A percentile compares a stretch with the other conserved stretches of the same genome.
Evolutionary conservation across 1,140 invertebrate genomes (phyloP).

Genomic region (Drosophila yakuba): DNA sequence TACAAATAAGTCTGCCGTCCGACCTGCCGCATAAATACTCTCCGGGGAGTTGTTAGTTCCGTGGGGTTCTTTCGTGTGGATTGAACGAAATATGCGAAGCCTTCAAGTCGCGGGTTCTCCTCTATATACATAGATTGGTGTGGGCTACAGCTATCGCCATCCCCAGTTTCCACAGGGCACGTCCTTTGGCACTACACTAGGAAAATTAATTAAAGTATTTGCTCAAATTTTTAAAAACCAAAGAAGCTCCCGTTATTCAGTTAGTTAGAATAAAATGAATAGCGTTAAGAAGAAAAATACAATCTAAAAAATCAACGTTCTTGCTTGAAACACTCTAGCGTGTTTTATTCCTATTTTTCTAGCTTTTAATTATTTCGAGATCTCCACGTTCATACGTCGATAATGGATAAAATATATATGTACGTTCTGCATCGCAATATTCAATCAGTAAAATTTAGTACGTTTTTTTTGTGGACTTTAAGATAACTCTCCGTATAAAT

Average conservation of each 20-base stretch:
- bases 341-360: too few species aligned
- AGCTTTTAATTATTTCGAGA: too few species aligned
- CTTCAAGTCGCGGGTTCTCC: conserved; percentile 15
- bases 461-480: background rate
- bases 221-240: background rate
- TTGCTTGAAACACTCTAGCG: too few species aligned
- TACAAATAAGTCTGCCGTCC: conserved; percentile 62
- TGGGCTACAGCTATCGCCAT: conserved; percentile 13
- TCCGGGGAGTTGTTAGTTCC: conserved; percentile 70
- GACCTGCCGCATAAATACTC: conserved; percentile 78
- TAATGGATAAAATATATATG: too few species aligned
- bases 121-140: conserved; percentile 4
- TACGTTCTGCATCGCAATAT: background rate
- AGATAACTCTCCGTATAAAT: conserved; percentile 11
- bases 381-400: too few species aligned
- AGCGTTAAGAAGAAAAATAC: too few species aligned
- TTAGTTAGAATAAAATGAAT: too few species aligned
- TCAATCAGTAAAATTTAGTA: conserved; percentile 9
- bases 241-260: background rate
- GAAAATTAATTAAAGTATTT: background rate
- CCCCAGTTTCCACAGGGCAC: conserved; percentile 14
- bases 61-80: conserved; percentile 49
- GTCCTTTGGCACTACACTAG: conserved; percentile 20
- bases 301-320: too few species aligned
- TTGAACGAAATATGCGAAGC: conserved; percentile 58